Evolutionary conservation across 1,140 invertebrate genomes (phyloP).

Genomic region (Leptinotarsa texana): DNA sequence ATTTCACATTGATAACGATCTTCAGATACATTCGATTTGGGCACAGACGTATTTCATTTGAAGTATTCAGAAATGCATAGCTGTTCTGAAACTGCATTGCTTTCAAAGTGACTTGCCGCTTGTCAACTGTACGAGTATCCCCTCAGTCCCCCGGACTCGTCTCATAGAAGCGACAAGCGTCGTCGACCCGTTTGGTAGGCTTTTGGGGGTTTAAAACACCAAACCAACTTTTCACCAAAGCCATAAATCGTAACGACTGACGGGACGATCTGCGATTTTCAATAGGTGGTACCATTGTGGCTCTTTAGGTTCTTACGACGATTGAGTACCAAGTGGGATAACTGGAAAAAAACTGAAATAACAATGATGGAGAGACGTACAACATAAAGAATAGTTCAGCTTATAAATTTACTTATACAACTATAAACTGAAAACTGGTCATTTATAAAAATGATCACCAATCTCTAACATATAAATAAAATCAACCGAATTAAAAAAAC

Average conservation of each 20-base stretch:
- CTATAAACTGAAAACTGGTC: too few relatives aligned
- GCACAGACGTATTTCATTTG: not conserved
- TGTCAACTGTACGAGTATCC: constrained; percentile 26
- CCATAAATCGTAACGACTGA: constrained; percentile 48
- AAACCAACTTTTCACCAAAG: constrained; percentile 52
- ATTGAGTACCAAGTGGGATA: too few relatives aligned
- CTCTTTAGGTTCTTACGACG: not conserved
- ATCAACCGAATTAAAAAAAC: too few relatives aligned
- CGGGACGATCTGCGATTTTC: constrained; percentile 29
- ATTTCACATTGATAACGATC: not conserved
- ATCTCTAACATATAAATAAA: too few relatives aligned
- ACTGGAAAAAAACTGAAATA: too few relatives aligned
- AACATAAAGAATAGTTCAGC: too few relatives aligned
- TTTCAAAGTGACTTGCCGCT: constrained; percentile 40
- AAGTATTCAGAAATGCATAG: constrained; percentile 17
- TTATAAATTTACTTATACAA: too few relatives aligned
- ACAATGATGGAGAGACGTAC: too few relatives aligned
- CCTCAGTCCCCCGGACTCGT: constrained; percentile 11
- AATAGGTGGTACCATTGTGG: constrained; percentile 30
- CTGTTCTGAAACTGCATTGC: constrained; percentile 29
- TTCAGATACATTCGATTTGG: not conserved
- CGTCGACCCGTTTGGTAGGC: constrained; percentile 44
- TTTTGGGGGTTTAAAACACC: constrained; percentile 47
- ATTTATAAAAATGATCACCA: too few relatives aligned
- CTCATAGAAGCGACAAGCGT: constrained; percentile 23